These are phyloP conservation scores for Dicaeum eximium DNA, from an alignment of 2,113 vertebrate genomes.

Conservation along the genomic window DNA sequence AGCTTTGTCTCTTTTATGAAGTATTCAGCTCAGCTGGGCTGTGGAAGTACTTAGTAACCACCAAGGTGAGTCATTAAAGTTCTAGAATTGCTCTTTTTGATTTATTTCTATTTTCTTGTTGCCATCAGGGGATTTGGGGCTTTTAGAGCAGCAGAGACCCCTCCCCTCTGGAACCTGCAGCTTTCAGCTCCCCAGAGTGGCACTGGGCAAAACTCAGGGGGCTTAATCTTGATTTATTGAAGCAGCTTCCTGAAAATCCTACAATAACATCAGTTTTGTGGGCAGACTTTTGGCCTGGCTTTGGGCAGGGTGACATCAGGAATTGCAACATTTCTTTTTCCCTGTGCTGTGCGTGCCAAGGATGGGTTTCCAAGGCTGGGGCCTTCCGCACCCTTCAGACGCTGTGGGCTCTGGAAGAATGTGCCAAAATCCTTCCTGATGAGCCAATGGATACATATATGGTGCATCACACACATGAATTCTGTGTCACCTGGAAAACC, in stretches of 20 bases:
- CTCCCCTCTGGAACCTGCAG: not conserved
- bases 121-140: not conserved
- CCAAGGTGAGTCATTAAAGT: not conserved
- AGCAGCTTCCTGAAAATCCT: not conserved
- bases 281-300: not conserved
- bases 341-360: not conserved
- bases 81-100: not conserved
- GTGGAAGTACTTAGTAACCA: not conserved
- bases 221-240: not conserved
- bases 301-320: not conserved
- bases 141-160: not conserved
- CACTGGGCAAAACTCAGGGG: not conserved
- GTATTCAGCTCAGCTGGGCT: not conserved
- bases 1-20: not conserved
- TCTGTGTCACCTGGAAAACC: not conserved
- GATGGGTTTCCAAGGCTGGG: not conserved
- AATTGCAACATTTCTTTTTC: not conserved
- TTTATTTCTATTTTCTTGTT: slow-evolving; percentile 3
- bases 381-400: not conserved
- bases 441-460: not conserved
- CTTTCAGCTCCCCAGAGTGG: not conserved
- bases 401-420: not conserved
- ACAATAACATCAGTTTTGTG: not conserved
- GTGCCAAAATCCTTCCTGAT: not conserved
- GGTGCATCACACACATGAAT: not conserved